phyloP scores from a whole-genome alignment of 2,113 vertebrate genomes.

The Xyrauchen texanus region DNA sequence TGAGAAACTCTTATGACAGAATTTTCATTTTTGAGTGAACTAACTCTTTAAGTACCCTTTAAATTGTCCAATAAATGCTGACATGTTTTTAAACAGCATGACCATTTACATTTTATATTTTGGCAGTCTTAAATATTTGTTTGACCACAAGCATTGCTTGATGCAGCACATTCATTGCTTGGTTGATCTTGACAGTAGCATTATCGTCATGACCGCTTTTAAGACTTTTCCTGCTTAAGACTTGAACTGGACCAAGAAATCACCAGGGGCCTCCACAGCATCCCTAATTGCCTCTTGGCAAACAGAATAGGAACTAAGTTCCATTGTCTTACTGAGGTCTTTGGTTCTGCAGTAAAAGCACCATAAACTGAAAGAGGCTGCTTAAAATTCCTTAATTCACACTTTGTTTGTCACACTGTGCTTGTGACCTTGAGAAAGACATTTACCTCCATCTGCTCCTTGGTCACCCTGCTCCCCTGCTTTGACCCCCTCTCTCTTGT shows the following conservation, averaged over 20 bases:
- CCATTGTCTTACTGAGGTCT: not conserved
- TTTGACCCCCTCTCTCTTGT: not conserved
- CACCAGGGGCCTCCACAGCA: too few species aligned
- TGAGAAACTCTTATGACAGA: too few species aligned
- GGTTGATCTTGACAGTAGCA: not conserved
- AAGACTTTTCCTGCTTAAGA: not conserved
- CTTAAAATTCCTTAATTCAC: constrained; percentile 11
- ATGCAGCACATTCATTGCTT: not conserved
- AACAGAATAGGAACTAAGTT: not conserved
- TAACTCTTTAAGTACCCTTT: too few species aligned
- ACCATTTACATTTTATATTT: too few species aligned
- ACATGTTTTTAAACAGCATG: too few species aligned
- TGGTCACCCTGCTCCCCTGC: constrained; percentile 3
- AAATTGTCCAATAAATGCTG: too few species aligned
- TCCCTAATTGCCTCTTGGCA: too few species aligned
- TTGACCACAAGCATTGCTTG: not conserved
- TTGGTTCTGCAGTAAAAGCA: not conserved
- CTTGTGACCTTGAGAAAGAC: constrained; percentile 14
- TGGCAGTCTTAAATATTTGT: too few species aligned
- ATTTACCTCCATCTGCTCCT: constrained; percentile 24
- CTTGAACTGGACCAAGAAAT: too few species aligned
- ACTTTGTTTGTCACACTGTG: constrained; percentile 2
- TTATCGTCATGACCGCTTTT: not conserved
- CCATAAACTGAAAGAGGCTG: not conserved
- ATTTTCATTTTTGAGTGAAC: too few species aligned